Conservation (phyloP, 1,140 invertebrate species). For the Phocides pigmalion region DNA sequence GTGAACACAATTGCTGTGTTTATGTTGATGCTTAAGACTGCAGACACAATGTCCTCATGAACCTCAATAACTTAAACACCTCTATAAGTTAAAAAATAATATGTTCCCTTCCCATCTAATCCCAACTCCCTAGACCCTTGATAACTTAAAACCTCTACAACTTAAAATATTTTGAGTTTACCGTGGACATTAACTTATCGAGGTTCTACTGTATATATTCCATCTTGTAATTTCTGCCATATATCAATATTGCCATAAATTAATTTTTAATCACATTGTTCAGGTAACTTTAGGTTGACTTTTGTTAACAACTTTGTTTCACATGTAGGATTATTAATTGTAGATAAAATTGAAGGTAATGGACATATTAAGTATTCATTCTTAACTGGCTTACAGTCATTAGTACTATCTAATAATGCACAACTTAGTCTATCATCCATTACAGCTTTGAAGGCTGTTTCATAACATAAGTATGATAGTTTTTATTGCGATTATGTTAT, state of each 20-base stretch:
- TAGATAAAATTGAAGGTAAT: conserved; percentile 1
- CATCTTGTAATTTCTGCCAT: conserved; percentile 41
- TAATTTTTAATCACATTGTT: conserved; percentile 34
- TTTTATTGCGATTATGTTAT: conserved; percentile 3
- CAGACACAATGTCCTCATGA: no score
- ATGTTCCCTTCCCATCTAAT: no score
- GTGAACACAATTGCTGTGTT: no score
- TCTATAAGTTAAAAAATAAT: no score
- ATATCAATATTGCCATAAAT: conserved; percentile 44
- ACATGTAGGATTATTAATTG: background rate
- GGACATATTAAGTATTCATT: conserved; percentile 14
- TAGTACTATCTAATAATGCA: background rate
- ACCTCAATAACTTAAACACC: no score
- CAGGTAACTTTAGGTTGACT: background rate
- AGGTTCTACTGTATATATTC: no score
- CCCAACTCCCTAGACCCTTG: no score
- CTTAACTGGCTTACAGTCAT: background rate
- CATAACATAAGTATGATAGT: conserved; percentile 2
- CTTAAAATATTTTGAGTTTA: no score
- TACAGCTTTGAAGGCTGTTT: background rate
- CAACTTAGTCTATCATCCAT: conserved; percentile 18
- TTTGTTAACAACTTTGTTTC: conserved; percentile 8
- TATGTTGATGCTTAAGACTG: no score
- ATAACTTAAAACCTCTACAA: no score
- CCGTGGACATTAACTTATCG: no score